Evolutionary conservation across 2,797 vertebrate genomes (phyloP), one percentile per base, ranked within the genome.

Genomic region (Strix occidentalis): DNA sequence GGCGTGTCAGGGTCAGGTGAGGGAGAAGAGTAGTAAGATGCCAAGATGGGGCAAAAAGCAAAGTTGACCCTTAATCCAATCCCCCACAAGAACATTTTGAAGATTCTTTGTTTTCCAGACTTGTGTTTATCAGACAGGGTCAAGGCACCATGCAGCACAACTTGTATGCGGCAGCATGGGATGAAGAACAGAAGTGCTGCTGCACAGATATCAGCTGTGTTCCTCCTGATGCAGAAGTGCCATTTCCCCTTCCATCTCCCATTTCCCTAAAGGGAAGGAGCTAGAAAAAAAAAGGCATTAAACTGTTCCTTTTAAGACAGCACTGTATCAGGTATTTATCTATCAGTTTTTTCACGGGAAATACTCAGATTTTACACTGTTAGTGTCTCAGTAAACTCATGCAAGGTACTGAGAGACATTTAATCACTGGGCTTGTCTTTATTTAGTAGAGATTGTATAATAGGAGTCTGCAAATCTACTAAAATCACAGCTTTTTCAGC

Each of bases 401-500:
- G 45, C 9, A 12, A 70, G 48, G 80, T 66, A 86, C 43, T 1
- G 5, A 77, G 82, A 90, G 61, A 78, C 54, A 31, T 84, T 85
- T 87, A 93, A 90, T 91, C 12, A 4, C 50, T 43, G 17, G 9
- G 7, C 60, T 90, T 9, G 7, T 70, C 75, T 95, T 95, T 90
- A 89, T 92, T 93, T 84, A 84, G 66, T 37, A 76, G 57, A 89
- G 25, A 82, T 48, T 92, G 31, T 45, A 90, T 90, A 95, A 87
- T 29, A 57, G 54, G 83, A 85, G 43, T 84, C 70, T 94, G 78
- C 56, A 69, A 48, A 94, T 63, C 84, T 87, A 66, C 37, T 80
- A 66, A 87, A 87, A 72, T 66, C 66, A 61, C 72, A 57, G 61
- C 43, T 31, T 58, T 46, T 76, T 76, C 81, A 74, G 64, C 56